These are phyloP conservation scores for Aleiodes leptofemur DNA, from an alignment of 2,888 invertebrate genomes.

Conservation along the genomic window DNA sequence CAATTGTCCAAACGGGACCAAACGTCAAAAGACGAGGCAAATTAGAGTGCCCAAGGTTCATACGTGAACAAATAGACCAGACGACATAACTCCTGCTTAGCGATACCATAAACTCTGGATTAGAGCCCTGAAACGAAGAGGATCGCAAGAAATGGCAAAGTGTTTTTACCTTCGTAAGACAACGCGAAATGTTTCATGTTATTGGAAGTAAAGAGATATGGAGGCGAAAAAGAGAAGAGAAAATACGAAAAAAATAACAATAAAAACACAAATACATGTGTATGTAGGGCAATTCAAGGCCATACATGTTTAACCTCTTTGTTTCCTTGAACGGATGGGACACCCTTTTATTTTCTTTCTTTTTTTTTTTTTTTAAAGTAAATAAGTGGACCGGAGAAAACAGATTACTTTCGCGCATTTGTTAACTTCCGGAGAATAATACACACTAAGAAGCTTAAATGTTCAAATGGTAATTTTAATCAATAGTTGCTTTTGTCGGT, in stretches of 20 bases:
- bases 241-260: not conserved
- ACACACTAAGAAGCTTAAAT: not conserved
- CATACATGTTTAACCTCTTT: conserved; percentile 16
- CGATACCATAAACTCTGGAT: not conserved
- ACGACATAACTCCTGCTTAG: conserved; percentile 14
- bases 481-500: not conserved
- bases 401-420: conserved; percentile 21
- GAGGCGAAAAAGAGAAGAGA: not conserved
- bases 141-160: not conserved
- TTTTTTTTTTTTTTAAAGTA: not conserved
- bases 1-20: not conserved
- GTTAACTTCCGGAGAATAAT: conserved; percentile 10
- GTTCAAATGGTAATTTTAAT: conserved; percentile 24
- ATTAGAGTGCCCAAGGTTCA: conserved; percentile 7
- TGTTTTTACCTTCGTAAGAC: conserved; percentile 9
- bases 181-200: not conserved
- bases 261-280: not conserved
- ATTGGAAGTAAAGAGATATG: not conserved
- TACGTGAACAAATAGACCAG: conserved; percentile 15
- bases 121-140: not conserved
- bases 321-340: conserved; percentile 23
- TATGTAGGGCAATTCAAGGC: conserved; percentile 8
- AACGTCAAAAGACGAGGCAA: not conserved
- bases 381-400: conserved; percentile 30
- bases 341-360: conserved; percentile 18